These are phyloP conservation scores for Lacanobia wlatinum DNA, from an alignment of 2,888 invertebrate genomes.

Conservation along the genomic window DNA sequence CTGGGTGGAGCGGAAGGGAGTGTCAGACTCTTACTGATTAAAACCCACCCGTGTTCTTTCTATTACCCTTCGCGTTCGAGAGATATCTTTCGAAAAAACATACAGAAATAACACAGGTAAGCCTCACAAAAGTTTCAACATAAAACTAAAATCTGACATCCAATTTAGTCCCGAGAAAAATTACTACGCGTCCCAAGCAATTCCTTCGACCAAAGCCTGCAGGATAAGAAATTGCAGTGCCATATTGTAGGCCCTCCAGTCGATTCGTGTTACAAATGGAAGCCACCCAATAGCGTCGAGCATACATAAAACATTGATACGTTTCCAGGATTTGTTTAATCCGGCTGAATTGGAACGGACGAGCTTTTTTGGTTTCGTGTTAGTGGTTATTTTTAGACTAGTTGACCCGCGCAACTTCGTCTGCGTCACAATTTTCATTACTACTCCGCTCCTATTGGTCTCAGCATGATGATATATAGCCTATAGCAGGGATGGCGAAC, in stretches of 20 bases:
- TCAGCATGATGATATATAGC: no score
- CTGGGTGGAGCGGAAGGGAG: no score
- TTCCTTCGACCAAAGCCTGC: slow-evolving; percentile 6
- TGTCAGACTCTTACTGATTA: no score
- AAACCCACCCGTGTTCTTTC: no score
- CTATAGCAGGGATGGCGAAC: no score
- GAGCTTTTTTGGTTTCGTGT: slow-evolving; percentile 31
- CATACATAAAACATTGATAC: slow-evolving; percentile 25
- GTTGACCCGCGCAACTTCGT: no score
- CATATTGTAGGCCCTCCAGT: slow-evolving; percentile 1
- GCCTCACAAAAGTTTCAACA: neutral
- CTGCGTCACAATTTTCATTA: no score
- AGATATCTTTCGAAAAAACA: no score
- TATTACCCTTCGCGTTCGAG: no score
- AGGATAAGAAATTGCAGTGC: slow-evolving; percentile 27
- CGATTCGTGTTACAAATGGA: slow-evolving; percentile 37
- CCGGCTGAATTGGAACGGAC: slow-evolving; percentile 27
- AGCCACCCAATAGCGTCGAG: slow-evolving; percentile 37
- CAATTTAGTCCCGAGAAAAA: neutral
- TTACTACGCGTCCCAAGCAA: neutral
- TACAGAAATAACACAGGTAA: neutral
- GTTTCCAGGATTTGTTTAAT: slow-evolving; percentile 43
- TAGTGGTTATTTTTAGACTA: neutral
- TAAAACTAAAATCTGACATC: neutral
- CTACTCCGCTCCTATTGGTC: no score